phyloP scores from a whole-genome alignment of 2,888 invertebrate genomes.

The Tachystola acroxantha region DNA sequence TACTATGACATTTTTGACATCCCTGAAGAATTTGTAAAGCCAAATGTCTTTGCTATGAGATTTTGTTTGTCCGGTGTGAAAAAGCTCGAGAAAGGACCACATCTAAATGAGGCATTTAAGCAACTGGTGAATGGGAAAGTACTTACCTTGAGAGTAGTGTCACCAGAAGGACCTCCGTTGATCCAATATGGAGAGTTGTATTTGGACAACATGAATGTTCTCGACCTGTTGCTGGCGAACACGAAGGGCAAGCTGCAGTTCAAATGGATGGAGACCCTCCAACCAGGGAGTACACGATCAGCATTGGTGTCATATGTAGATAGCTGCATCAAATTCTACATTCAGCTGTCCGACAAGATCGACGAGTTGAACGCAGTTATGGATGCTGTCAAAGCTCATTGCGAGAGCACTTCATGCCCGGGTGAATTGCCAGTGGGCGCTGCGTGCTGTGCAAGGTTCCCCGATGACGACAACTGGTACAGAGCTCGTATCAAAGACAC shows the following conservation, averaged over 20 bases:
- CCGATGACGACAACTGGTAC: slow-evolving; percentile 92
- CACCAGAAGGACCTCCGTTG: slow-evolving; percentile 83
- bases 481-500: slow-evolving; percentile 86
- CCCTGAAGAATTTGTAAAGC: slow-evolving; percentile 83
- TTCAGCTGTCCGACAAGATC: slow-evolving; percentile 82
- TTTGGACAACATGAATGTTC: slow-evolving; percentile 77
- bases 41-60: slow-evolving; percentile 86
- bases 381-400: slow-evolving; percentile 80
- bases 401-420: slow-evolving; percentile 66
- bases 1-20: slow-evolving; percentile 86
- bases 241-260: slow-evolving; percentile 63
- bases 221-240: slow-evolving; percentile 72
- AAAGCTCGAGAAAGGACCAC: slow-evolving; percentile 76
- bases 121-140: slow-evolving; percentile 81
- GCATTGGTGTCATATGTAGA: slow-evolving; percentile 82
- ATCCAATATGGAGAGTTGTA: slow-evolving; percentile 87
- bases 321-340: slow-evolving; percentile 85
- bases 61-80: slow-evolving; percentile 85
- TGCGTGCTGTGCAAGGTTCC: slow-evolving; percentile 89
- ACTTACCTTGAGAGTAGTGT: slow-evolving; percentile 81
- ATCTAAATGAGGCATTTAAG: slow-evolving; percentile 84
- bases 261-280: slow-evolving; percentile 53
- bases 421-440: slow-evolving; percentile 76
- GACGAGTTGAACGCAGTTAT: slow-evolving; percentile 81
- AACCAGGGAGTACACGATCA: slow-evolving; percentile 55